Evolutionary conservation across 1,140 invertebrate species (phyloP).

Genomic region (Stegodyphus dumicola): DNA sequence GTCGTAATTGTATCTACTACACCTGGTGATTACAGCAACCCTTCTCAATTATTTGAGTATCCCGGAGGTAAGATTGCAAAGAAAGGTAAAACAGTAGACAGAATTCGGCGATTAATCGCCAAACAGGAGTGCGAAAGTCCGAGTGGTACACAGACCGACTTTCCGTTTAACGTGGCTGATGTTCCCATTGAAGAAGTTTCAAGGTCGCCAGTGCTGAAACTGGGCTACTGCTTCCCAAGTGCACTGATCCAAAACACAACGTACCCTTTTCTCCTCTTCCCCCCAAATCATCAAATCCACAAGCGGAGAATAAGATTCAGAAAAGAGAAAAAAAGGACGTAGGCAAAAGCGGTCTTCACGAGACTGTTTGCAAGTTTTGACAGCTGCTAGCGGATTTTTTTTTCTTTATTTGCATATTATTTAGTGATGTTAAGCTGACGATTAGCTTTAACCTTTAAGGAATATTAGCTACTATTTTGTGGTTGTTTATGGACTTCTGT

Average conservation of each 20-base stretch:
- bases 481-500: not conserved
- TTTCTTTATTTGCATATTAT: no score
- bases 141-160: conserved; percentile 36
- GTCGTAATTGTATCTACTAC: no score
- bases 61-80: no score
- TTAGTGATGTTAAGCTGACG: no score
- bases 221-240: conserved; percentile 42
- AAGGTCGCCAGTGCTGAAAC: conserved; percentile 37
- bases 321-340: not conserved
- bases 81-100: no score
- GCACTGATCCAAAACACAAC: conserved; percentile 55
- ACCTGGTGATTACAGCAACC: no score
- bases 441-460: no score
- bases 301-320: not conserved
- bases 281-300: not conserved
- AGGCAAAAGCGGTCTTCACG: no score
- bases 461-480: no score
- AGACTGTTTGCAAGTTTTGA: no score
- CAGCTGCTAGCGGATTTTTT: no score
- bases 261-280: conserved; percentile 34
- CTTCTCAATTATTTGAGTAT: no score
- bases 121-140: conserved; percentile 5
- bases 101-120: not conserved
- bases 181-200: conserved; percentile 57
- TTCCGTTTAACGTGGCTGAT: conserved; percentile 15